phyloP scores from a whole-genome alignment of 2,888 invertebrate genomes.

The Cerceris ruficornis region DNA sequence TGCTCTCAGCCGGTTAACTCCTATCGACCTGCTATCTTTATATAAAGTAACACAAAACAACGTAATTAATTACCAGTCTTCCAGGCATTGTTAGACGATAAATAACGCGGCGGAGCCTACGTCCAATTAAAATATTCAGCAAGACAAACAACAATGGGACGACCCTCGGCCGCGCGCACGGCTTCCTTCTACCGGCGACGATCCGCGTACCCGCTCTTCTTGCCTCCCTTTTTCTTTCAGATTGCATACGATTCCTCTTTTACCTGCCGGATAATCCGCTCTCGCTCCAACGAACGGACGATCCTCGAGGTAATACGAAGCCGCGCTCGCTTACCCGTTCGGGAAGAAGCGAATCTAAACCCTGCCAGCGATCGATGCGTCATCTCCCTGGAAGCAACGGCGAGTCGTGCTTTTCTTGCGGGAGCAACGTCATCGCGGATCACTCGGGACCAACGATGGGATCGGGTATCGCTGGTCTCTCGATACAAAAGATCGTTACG shows the following conservation, averaged over 20 bases:
- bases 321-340: not conserved
- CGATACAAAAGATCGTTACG: slow-evolving; percentile 49
- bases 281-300: not conserved
- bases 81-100: slow-evolving; percentile 80
- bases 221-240: slow-evolving; percentile 43
- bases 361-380: not conserved
- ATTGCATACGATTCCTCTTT: slow-evolving; percentile 42
- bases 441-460: not conserved
- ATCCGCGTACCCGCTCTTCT: slow-evolving; percentile 34
- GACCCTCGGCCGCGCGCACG: slow-evolving; percentile 57
- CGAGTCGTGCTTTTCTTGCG: not conserved
- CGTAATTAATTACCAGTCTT: slow-evolving; percentile 81
- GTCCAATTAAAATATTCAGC: slow-evolving; percentile 81
- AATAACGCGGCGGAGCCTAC: slow-evolving; percentile 75
- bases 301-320: not conserved
- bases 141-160: slow-evolving; percentile 81
- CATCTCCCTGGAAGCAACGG: slow-evolving; percentile 12
- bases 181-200: slow-evolving; percentile 37
- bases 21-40: slow-evolving; percentile 81
- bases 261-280: slow-evolving; percentile 22
- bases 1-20: slow-evolving; percentile 76
- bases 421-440: not conserved
- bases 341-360: not conserved
- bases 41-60: slow-evolving; percentile 81
- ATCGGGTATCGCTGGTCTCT: too few species aligned